phyloP scores from a whole-genome alignment of 2,113 vertebrate genomes.

The Lynx canadensis region DNA sequence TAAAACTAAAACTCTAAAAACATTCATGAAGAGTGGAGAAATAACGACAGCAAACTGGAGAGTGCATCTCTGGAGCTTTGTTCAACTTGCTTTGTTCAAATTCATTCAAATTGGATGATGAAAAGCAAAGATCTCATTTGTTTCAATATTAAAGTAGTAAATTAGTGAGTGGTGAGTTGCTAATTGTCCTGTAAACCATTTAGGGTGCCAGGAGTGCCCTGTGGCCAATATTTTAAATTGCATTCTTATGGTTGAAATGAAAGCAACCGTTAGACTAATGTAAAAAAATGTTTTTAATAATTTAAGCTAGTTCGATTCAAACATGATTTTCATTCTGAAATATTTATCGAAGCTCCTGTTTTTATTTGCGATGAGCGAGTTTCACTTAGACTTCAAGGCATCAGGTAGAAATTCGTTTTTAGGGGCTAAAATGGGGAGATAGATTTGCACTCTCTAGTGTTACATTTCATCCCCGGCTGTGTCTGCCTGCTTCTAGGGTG shows the following conservation, averaged over 20 bases:
- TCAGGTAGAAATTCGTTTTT: constrained; percentile 38
- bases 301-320: constrained; percentile 58
- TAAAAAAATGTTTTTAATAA: constrained; percentile 69
- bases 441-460: background rate
- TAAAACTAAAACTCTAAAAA: constrained; percentile 82
- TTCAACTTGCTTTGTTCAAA: constrained; percentile 84
- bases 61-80: constrained; percentile 83
- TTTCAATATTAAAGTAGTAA: constrained; percentile 86
- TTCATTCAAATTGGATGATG: constrained; percentile 86
- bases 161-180: constrained; percentile 84
- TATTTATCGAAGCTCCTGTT: constrained; percentile 50
- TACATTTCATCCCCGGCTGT: background rate
- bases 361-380: constrained; percentile 61
- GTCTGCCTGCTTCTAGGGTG: constrained; percentile 16
- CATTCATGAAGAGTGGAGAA: constrained; percentile 77
- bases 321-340: constrained; percentile 59
- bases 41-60: constrained; percentile 84
- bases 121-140: constrained; percentile 86
- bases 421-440: background rate
- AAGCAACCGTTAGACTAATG: constrained; percentile 3
- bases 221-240: constrained; percentile 81
- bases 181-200: constrained; percentile 84
- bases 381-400: constrained; percentile 50
- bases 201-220: constrained; percentile 75
- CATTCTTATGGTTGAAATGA: constrained; percentile 76